Percentiles rank a stretch among this genome's conserved stretches.
Evolutionary conservation across 2,113 vertebrate species (phyloP).

Genomic region (Rhea pennata): DNA sequence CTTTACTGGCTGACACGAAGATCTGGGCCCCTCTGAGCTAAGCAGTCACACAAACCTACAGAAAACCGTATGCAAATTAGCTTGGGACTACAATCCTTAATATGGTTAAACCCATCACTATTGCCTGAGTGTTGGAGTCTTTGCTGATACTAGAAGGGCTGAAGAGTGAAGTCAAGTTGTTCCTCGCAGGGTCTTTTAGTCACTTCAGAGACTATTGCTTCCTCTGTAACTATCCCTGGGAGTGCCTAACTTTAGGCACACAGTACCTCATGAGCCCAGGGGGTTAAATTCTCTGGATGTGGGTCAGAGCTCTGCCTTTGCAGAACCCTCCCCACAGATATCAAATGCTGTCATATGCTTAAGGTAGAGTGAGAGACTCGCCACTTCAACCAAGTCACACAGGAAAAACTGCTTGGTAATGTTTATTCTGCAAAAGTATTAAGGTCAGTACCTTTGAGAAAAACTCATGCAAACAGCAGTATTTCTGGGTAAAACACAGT

Average conservation of each 20-base stretch:
- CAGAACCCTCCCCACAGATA: background rate
- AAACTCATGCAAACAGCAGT: background rate
- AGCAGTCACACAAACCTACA: background rate
- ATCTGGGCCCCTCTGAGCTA: background rate
- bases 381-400: background rate
- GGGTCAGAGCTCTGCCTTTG: background rate
- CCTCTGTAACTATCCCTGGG: background rate
- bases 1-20: background rate
- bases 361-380: background rate
- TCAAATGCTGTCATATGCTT: fast-evolving
- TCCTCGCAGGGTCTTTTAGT: background rate
- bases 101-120: fast-evolving
- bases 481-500: background rate
- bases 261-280: background rate
- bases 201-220: background rate
- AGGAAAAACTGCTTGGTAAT: background rate
- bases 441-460: background rate
- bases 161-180: background rate
- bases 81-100: fast-evolving
- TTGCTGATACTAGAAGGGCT: background rate
- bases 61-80: background rate
- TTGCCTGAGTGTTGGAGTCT: fast-evolving
- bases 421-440: background rate
- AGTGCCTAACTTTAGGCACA: background rate
- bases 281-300: background rate